Percentiles rank a stretch among this genome's conserved stretches.
phyloP scores from a whole-genome alignment of 2,797 vertebrate species.

The Sphaeramia orbicularis region DNA sequence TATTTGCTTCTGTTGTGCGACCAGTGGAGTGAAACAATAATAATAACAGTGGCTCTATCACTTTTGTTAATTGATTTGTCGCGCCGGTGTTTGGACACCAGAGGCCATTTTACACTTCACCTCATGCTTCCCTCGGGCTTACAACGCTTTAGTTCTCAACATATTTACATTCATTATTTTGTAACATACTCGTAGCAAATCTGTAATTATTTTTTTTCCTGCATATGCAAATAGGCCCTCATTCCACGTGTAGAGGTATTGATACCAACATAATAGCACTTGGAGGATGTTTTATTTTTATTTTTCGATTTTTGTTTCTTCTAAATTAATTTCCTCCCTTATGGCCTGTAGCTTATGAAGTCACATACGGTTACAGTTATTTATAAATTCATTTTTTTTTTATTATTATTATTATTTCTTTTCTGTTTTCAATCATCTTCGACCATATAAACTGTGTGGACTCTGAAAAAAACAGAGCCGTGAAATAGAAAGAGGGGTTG shows the following conservation, averaged over 20 bases:
- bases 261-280: conserved; percentile 74
- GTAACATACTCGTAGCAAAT: conserved; percentile 68
- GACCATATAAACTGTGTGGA: conserved; percentile 88
- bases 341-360: conserved; percentile 70
- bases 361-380: conserved; percentile 68
- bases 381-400: conserved; percentile 72
- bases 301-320: not conserved
- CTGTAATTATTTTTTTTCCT: conserved; percentile 65
- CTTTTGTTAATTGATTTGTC: conserved; percentile 70
- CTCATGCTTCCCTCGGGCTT: conserved; percentile 58
- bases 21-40: conserved; percentile 59
- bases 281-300: conserved; percentile 51
- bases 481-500: conserved; percentile 62
- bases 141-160: conserved; percentile 56
- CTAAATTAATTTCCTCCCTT: conserved; percentile 51
- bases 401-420: too few species aligned
- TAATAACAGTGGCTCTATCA: conserved; percentile 53
- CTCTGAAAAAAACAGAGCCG: conserved; percentile 75
- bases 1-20: conserved; percentile 34
- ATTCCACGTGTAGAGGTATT: conserved; percentile 60
- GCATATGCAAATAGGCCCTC: conserved; percentile 66
- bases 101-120: conserved; percentile 71
- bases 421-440: conserved; percentile 75
- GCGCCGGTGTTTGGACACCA: conserved; percentile 59
- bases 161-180: conserved; percentile 73